Base-by-base conservation (phyloP, 2,113 vertebrate genomes). In the Rhinoptilus africanus region DNA sequence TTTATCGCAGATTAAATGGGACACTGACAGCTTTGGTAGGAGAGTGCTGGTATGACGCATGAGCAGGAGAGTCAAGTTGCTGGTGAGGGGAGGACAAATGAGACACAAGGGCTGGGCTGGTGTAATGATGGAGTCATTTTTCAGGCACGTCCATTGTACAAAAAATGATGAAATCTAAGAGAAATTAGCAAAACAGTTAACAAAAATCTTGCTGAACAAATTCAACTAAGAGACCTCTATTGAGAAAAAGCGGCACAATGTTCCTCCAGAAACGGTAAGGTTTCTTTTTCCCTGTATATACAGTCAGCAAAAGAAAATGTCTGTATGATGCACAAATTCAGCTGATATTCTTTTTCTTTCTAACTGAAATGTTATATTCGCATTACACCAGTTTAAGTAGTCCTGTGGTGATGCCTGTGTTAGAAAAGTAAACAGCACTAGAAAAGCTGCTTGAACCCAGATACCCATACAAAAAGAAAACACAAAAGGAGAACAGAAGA, bases 1-100 rank as follows among this genome's bases (percentile, higher is more conserved):
- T 97, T 95, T 92, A 95, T 97, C 95, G 92, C 43, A 74, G 90
- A 91, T 89, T 95, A 94, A 96, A 92, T 77, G 83, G 83, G 92
- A 86, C 76, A 81, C 86, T 86, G 88, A 94, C 88, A 93, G 72
- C 90, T 81, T 75, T 92, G 81, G 87, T 75, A 79, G 66, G 47
- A 88, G 43, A 56, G 37, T 32, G 69, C 80, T 89, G 95, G 76
- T 48, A 82, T 45, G 68, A 94, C 89, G 34, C 76, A 86, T 6
- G 80, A 75, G 35, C 62, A 47, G n/a, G 78, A 87, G 41, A 92
- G 6, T 89, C 43, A 94, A 75, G 83, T 45, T 85, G 83, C 69
- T 73, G 23, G 14, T 0, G 15, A 17, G 15, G 17, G 13, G 9
- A 89, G 75, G 50, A 92, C 0, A 0, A 94, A 85, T 21, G 32